Base-by-base conservation (phyloP, 2,888 invertebrate species). In the Notodonta ziczac region DNA sequence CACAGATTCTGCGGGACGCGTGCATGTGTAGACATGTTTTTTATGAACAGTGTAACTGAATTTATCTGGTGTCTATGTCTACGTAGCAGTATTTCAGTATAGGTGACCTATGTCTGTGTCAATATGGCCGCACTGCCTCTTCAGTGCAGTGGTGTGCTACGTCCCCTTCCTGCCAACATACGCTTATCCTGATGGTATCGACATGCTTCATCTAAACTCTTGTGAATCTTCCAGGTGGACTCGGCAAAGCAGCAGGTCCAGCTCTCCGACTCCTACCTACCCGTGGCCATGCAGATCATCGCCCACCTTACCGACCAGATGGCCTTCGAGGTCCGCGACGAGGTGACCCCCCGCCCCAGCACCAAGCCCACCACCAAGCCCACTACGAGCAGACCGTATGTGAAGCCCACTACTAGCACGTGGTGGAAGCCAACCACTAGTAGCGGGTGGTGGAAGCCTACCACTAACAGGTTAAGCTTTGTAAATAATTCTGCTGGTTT, bases 201-300 rank as follows among this genome's bases (percentile, higher is more conserved):
- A 24, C 24, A 24, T 24, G 24, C 24, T 24, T 24, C 24, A 24
- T 24, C 24, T 24, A 24, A 24, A 24, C 24, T 24, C 24, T 24
- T 24, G 2, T 24, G 24, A 24, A 42, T 12, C 10, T 83, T 83
- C n/a, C 87, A 94, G 94, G 89, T 90, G 2, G 72, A 84, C 10
- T 75, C 89, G 65, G 89, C 83, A 0, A 84, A 95, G 65, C 92
- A 90, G 63, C 87, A 91, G 57, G 93, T 95, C 4, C 83, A 94
- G 58, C 92, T 95, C 16, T 93, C 94, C 0, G 94, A 95, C 71
- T 95, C 96, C 4, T 96, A 94, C 83, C 91, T 96, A 0, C 96
- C 96, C 0, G 96, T 96, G 0, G 94, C 94, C 0, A 96, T 96
- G 96, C 96, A 96, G 81, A 93, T 96, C 54, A 94, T 95, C 60